phyloP scores from a whole-genome alignment of 2,888 invertebrate species.

The Polietes domitor region DNA sequence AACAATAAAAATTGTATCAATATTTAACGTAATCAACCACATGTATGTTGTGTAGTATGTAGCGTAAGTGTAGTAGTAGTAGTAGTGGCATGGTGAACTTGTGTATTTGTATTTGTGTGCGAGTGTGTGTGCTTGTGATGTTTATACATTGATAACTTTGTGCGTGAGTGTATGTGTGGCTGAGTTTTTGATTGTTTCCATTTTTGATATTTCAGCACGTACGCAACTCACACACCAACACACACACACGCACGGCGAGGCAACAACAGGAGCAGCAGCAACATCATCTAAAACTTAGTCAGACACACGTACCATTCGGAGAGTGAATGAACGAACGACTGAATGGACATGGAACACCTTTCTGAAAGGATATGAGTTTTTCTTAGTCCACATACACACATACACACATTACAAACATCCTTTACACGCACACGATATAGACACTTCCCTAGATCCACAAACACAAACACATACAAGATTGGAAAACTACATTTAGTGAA shows the following conservation, averaged over 20 bases:
- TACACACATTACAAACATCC: constrained; percentile 27
- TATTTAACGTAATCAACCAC: constrained; percentile 61
- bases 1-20: constrained; percentile 65
- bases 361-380: constrained; percentile 47
- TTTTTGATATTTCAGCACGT: constrained; percentile 62
- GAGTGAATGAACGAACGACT: constrained; percentile 29
- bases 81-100: not conserved
- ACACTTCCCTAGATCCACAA: not conserved
- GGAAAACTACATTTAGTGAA: constrained; percentile 40
- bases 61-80: not conserved
- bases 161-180: constrained; percentile 12
- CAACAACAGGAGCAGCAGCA: constrained; percentile 48
- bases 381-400: not conserved
- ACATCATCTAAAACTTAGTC: constrained; percentile 68
- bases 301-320: constrained; percentile 56
- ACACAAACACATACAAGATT: constrained; percentile 29
- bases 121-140: constrained; percentile 26
- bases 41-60: constrained; percentile 18
- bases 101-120: constrained; percentile 17
- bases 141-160: constrained; percentile 24
- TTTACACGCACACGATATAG: constrained; percentile 50
- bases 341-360: constrained; percentile 7
- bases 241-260: constrained; percentile 2
- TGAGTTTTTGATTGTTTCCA: constrained; percentile 50
- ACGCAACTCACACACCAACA: constrained; percentile 45